Percentiles rank a stretch among this genome's conserved stretches.
Conservation (phyloP, 2,888 invertebrate species). For the Lycophotia porphyrea region DNA sequence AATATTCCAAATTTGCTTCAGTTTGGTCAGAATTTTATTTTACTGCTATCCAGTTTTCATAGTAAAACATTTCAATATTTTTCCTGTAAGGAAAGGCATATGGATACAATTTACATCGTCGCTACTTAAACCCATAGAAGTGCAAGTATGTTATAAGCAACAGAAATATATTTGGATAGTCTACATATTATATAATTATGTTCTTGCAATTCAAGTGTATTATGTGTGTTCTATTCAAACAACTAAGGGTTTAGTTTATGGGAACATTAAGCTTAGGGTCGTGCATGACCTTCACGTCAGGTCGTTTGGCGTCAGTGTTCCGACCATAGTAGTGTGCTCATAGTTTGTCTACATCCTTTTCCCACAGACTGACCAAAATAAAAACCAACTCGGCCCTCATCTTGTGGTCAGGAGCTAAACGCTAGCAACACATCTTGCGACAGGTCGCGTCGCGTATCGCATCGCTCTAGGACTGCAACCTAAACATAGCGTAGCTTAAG, state of each 20-base stretch:
- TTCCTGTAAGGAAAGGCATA: neutral
- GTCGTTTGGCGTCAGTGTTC: neutral
- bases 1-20: neutral
- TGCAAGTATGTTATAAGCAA: neutral
- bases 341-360: neutral
- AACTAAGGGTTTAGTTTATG: neutral
- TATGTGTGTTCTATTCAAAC: no score
- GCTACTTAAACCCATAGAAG: conserved; percentile 27
- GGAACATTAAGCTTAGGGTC: neutral
- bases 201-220: neutral
- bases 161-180: neutral
- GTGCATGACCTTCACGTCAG: neutral
- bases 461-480: neutral
- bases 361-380: neutral
- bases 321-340: neutral
- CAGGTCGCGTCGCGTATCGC: neutral
- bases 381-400: neutral
- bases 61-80: neutral
- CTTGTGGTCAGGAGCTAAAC: neutral
- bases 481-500: neutral
- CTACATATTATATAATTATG: neutral
- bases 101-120: neutral
- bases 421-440: conserved; percentile 1
- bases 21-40: neutral
- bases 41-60: neutral